Conservation (phyloP, 2,797 vertebrate species). For the Neostethus bicornis region DNA sequence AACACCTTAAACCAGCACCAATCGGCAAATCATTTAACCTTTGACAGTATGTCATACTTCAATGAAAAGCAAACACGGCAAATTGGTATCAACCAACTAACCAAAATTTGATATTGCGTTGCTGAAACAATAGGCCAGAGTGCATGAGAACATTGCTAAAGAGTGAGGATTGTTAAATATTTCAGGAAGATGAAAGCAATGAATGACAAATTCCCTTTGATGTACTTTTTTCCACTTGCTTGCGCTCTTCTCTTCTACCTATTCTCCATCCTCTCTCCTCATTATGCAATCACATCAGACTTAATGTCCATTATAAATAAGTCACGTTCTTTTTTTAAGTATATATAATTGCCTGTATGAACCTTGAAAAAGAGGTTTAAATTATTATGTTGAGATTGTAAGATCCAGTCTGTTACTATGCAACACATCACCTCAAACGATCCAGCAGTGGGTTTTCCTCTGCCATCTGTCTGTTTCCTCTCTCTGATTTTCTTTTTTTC, state of each 20-base stretch:
- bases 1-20: not conserved
- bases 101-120: accelerated
- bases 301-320: constrained; percentile 43
- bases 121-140: not conserved
- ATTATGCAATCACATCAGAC: constrained; percentile 26
- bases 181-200: constrained; percentile 8
- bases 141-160: not conserved
- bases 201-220: constrained; percentile 5
- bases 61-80: not conserved
- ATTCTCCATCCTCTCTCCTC: constrained; percentile 13
- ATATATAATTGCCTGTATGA: constrained; percentile 28
- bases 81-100: not conserved
- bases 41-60: not conserved
- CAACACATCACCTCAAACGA: constrained; percentile 53
- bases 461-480: constrained; percentile 33
- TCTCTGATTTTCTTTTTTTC: constrained; percentile 32
- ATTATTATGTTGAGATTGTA: constrained; percentile 51
- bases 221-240: not conserved
- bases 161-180: not conserved
- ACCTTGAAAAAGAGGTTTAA: constrained; percentile 50
- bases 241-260: not conserved
- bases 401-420: constrained; percentile 63
- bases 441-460: constrained; percentile 43
- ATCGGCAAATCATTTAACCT: not conserved
- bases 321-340: constrained; percentile 14